Evolutionary conservation across 2,797 vertebrate genomes (phyloP), one percentile per base, ranked within the genome.

Genomic region (Peromyscus aztecus): DNA sequence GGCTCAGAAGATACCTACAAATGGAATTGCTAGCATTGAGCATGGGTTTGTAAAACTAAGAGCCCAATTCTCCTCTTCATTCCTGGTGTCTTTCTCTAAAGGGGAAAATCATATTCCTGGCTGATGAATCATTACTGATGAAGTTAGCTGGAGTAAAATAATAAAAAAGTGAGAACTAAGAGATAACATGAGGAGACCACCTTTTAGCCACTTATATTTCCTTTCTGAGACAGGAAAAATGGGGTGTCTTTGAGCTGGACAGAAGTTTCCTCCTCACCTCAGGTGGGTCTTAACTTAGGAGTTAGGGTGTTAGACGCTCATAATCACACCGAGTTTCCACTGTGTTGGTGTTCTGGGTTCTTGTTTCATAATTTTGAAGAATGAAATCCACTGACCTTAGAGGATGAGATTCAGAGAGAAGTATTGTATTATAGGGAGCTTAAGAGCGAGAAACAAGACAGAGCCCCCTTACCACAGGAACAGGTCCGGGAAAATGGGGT

Each of bases 11-110:
- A 6, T 3, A 16, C 8, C 24, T 16, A 0, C 10, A 17, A n/a
- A 27, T 80, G 11, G 4, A 7, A 29, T 46, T 37, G 0, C 43
- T 49, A 19, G 23, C 77, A 11, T 43, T 55, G 73, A 75, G 16
- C 6, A 3, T 34, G 37, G 16, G 4, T 40, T 29, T 17, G 3
- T 17, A 29, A 27, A 73, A 24, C 57, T 40, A 69, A 73, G 11
- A 71, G 1, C 8, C 3, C 13, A 59, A 0, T 13, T 4, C 16
- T n/a, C 19, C 37, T 73, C 31, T n/a, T 11, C 0, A 12, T 55
- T 61, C 12, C 6, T 0, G 8, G 0, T 46, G 3, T 75, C 34
- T 85, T 86, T 16, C 40, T 91, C 31, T 69, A 5, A 40, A 76
- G 31, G 57, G 61, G 34, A 2, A 78, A 75, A 12, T 2, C 5